Evolutionary conservation across 2,888 invertebrate genomes (phyloP).

Genomic region (Epicampocera succincta): DNA sequence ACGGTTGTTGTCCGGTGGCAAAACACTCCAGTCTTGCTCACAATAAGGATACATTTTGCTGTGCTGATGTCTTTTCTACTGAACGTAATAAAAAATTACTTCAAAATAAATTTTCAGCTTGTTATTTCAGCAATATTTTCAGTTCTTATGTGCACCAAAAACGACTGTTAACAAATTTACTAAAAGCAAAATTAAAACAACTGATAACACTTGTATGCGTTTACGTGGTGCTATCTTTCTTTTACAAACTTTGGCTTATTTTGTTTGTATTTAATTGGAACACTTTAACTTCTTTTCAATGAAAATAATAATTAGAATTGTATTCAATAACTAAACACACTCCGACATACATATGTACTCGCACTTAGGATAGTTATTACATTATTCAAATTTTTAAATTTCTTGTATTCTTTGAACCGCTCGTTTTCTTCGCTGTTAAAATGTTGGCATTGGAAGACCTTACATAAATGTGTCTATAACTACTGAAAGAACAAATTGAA

Average conservation of each 20-base stretch:
- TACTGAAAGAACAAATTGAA: slow-evolving; percentile 29
- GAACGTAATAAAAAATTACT: neutral
- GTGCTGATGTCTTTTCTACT: neutral
- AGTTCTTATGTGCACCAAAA: too few relatives aligned
- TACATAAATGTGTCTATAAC: slow-evolving; percentile 17
- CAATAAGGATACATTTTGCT: slow-evolving; percentile 82
- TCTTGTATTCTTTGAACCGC: neutral
- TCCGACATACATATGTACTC: too few relatives aligned
- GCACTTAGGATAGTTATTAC: slow-evolving; percentile 14
- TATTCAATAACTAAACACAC: neutral
- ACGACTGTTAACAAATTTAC: slow-evolving; percentile 9
- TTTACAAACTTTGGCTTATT: slow-evolving; percentile 11
- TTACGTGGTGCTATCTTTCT: slow-evolving; percentile 55
- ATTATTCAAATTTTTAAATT: neutral
- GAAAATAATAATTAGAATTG: neutral
- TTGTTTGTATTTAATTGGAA: slow-evolving; percentile 2
- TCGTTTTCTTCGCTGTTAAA: neutral
- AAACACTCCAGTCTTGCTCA: slow-evolving; percentile 92
- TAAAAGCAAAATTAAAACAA: slow-evolving; percentile 10
- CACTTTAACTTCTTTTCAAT: neutral
- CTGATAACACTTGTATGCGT: slow-evolving; percentile 49
- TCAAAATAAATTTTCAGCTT: too few relatives aligned
- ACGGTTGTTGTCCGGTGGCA: slow-evolving; percentile 92
- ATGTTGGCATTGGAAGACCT: neutral
- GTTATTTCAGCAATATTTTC: too few relatives aligned